Percentiles rank a stretch among this genome's conserved stretches.
These are phyloP conservation scores for Parotocinclus haroldoi DNA, from an alignment of 2,797 vertebrate species.

Conservation along the genomic window DNA sequence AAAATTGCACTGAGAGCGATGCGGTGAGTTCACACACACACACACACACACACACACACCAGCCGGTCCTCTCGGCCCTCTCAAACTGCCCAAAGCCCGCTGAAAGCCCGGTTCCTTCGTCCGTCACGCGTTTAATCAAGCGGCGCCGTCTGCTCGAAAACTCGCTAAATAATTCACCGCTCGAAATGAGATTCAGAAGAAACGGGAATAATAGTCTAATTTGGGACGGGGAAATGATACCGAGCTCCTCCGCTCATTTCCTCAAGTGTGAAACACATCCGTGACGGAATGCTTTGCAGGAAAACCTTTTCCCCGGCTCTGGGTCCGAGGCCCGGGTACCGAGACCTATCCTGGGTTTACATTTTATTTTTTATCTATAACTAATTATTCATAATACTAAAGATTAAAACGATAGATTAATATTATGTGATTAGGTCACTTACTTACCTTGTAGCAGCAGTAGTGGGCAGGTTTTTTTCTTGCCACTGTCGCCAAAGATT, in stretches of 20 bases:
- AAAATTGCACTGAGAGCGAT: slow-evolving; percentile 97
- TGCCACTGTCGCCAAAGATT: too few relatives aligned
- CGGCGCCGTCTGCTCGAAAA: slow-evolving; percentile 65
- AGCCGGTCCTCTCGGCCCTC: too few relatives aligned
- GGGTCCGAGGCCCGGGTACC: too few relatives aligned
- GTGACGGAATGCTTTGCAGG: too few relatives aligned
- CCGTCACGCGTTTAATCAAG: background rate
- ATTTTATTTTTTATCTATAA: too few relatives aligned
- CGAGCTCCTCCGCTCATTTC: slow-evolving; percentile 27
- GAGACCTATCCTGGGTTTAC: too few relatives aligned
- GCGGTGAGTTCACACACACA: slow-evolving; percentile 76
- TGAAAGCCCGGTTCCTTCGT: background rate
- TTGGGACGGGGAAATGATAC: slow-evolving; percentile 17
- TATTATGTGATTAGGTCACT: too few relatives aligned
- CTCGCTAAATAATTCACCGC: slow-evolving; percentile 71
- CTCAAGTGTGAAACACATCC: background rate
- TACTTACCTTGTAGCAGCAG: too few relatives aligned
- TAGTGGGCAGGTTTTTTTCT: too few relatives aligned
- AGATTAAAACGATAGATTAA: too few relatives aligned
- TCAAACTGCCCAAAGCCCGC: background rate
- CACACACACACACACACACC: slow-evolving; percentile 1
- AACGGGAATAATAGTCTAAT: slow-evolving; percentile 69
- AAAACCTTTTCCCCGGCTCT: too few relatives aligned
- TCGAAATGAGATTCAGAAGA: slow-evolving; percentile 62
- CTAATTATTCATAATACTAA: too few relatives aligned